Evolutionary conservation across 1,140 invertebrate genomes (phyloP), one percentile per base, ranked within the genome.

Genomic region (Hirudo medicinalis): DNA sequence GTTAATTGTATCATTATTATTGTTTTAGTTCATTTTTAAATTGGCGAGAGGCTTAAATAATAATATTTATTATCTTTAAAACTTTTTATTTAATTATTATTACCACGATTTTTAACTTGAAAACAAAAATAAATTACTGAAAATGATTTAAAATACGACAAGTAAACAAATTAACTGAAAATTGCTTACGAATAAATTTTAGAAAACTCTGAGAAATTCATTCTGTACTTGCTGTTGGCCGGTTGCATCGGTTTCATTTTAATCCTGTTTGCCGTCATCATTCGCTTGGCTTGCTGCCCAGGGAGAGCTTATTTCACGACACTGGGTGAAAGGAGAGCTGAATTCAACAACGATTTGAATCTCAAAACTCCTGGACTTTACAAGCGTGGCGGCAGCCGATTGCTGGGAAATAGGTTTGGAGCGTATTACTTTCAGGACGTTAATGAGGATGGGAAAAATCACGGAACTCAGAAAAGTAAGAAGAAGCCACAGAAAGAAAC

Each of bases 201-300:
- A 63, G 57, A 63, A 25, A 22, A 63, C 57, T 25, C 22, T 15
- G 57, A 63, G 29, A 63, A 63, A 63, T 25, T 63, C 29, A 13
- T 63, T n/a, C 19, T 63, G 8, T 63, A 63, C 29, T 25, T 63
- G 29, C 57, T 63, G 22, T n/a, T 63, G 57, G 57, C 57, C 22
- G 29, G 22, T 13, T 63, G 22, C 22, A n/a, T 32, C 20, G 57
- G 57, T 32, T 32, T 63, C 22, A 32, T 63, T 15, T 32, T 63
- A 63, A 63, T 32, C 22, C 20, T 63, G 29, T 32, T 63, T 22
- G 57, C 57, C 1, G 29, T 63, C 57, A 63, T 63, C 57, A 13
- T 22, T 32, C 22, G 29, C 22, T 63, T 63, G 43, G 43, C 15
- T 49, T 49, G 43, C 43, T 49, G 43, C 43, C 1, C 9, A 9